Evolutionary conservation across 2,797 vertebrate genomes (phyloP).

Genomic region (Megalops cyprinoides): DNA sequence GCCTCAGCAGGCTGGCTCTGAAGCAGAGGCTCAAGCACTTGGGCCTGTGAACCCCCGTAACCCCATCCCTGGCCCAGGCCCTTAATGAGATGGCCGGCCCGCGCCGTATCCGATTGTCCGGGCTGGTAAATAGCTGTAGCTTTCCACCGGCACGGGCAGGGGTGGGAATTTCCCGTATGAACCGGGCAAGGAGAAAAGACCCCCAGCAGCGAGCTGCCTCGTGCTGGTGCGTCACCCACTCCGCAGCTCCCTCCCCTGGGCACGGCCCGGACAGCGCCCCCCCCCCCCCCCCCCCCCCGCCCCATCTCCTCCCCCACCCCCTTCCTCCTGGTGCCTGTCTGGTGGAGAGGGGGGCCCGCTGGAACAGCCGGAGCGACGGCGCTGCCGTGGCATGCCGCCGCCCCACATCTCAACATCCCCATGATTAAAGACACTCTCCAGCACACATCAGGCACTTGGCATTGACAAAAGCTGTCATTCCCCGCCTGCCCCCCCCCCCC

Average conservation of each 20-base stretch:
- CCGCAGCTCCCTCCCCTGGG: not conserved
- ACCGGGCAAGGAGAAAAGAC: too few species aligned
- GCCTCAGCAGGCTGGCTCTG: constrained; percentile 66
- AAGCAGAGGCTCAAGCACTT: constrained; percentile 52
- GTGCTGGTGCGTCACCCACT: constrained; percentile 33
- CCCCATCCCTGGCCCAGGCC: constrained; percentile 62
- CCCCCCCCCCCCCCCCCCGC: not conserved
- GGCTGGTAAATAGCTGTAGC: constrained; percentile 63
- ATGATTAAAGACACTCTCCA: constrained; percentile 70
- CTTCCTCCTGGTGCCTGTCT: constrained; percentile 35
- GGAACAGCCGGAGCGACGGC: constrained; percentile 35
- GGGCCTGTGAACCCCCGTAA: constrained; percentile 55
- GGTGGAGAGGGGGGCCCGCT: constrained; percentile 36
- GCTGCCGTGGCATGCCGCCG: constrained; percentile 33
- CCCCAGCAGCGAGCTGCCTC: too few species aligned
- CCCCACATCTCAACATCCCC: constrained; percentile 66
- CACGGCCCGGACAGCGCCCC: not conserved
- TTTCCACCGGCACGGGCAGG: constrained; percentile 63
- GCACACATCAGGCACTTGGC: constrained; percentile 75
- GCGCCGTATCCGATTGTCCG: constrained; percentile 50
- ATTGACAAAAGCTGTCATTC: constrained; percentile 82
- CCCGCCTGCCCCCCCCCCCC: too few species aligned
- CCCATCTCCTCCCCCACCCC: not conserved
- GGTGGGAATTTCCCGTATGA: constrained; percentile 15
- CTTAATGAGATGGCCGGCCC: constrained; percentile 49